phyloP scores from a whole-genome alignment of 2,888 invertebrate genomes.

The Tridacna gigas region DNA sequence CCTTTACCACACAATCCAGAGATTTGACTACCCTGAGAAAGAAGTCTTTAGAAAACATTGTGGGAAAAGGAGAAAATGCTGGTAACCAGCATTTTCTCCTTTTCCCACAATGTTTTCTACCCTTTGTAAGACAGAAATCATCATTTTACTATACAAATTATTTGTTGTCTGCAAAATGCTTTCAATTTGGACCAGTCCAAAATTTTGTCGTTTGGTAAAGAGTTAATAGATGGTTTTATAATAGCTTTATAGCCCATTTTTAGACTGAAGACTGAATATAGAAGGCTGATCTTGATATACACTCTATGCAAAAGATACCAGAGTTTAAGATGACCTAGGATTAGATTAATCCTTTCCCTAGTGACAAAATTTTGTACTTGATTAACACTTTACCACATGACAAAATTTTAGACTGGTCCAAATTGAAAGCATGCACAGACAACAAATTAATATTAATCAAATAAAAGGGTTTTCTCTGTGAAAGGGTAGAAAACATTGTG shows the following conservation, averaged over 20 bases:
- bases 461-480: neutral
- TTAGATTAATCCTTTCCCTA: too few species aligned
- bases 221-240: neutral
- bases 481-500: constrained; percentile 3
- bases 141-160: neutral
- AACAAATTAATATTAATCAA: too few species aligned
- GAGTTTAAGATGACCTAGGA: too few species aligned
- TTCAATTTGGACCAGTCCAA: neutral
- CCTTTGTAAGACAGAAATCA: neutral
- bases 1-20: neutral
- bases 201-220: neutral
- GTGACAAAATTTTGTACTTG: too few species aligned
- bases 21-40: neutral
- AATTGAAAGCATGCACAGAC: too few species aligned
- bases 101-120: neutral
- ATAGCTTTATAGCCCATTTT: too few species aligned
- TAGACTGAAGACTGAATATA: too few species aligned
- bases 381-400: too few species aligned
- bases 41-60: neutral
- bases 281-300: too few species aligned
- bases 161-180: neutral
- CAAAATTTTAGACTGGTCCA: too few species aligned
- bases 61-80: neutral
- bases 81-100: neutral
- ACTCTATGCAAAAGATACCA: too few species aligned